A percentile compares a stretch with the other conserved stretches of the same genome.
phyloP scores from a whole-genome alignment of 30 jellyfish, hydroid and myxozoan genomes.

The Hydractinia symbiolongicarpus region DNA sequence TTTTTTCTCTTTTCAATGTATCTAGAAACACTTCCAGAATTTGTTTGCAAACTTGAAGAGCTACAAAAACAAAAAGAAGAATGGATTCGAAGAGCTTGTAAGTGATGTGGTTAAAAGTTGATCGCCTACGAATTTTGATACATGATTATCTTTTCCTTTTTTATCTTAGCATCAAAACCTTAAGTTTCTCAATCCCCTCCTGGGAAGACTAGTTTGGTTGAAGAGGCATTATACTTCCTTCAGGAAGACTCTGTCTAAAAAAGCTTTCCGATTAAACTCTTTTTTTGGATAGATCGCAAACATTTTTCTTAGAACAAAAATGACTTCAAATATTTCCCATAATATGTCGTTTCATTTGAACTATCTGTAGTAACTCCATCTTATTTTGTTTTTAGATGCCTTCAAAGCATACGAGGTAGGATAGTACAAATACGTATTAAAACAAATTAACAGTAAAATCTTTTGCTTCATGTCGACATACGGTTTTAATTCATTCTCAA shows the following conservation, averaged over 20 bases:
- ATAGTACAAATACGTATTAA: not conserved
- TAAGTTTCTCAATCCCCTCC: not conserved
- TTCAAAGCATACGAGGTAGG: constrained; percentile 86
- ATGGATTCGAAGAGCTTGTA: constrained; percentile 70
- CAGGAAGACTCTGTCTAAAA: too few relatives aligned
- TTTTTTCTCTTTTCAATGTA: not conserved
- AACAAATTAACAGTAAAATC: not conserved
- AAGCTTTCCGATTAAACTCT: too few relatives aligned
- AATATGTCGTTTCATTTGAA: too few relatives aligned
- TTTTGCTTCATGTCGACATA: not conserved
- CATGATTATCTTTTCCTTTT: not conserved
- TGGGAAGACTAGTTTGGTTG: not conserved
- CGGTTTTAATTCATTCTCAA: not conserved
- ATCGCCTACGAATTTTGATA: not conserved
- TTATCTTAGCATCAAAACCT: not conserved
- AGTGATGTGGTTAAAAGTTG: not conserved
- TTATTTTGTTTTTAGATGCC: constrained; percentile 52
- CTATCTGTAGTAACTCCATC: not conserved
- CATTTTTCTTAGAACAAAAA: too few relatives aligned
- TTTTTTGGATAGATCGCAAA: too few relatives aligned
- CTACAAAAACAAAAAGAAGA: constrained; percentile 81
- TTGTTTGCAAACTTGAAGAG: constrained; percentile 52
- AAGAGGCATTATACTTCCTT: too few relatives aligned
- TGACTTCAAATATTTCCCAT: too few relatives aligned
- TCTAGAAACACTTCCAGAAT: constrained; percentile 83